A percentile compares a stretch with the other conserved stretches of the same genome.
These are phyloP conservation scores for Microtus richardsoni DNA, from an alignment of 2,113 vertebrate species.

Conservation along the genomic window DNA sequence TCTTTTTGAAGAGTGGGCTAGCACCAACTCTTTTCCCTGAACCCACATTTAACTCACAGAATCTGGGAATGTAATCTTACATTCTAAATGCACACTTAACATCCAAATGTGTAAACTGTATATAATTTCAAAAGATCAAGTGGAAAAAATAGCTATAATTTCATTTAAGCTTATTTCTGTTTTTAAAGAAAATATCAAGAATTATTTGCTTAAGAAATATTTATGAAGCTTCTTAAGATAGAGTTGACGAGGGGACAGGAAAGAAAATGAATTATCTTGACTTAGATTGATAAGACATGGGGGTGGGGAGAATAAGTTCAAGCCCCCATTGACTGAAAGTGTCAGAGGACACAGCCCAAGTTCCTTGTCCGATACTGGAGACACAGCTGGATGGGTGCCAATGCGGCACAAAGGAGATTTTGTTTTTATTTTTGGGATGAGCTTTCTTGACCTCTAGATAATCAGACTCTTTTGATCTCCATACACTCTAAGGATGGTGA, in stretches of 20 bases:
- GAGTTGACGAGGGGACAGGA: neutral
- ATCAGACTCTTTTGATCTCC: neutral
- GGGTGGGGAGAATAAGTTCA: neutral
- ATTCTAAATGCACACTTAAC: constrained; percentile 24
- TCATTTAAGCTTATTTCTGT: constrained; percentile 35
- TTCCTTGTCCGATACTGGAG: neutral
- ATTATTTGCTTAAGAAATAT: neutral
- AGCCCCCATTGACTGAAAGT: neutral
- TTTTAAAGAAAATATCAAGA: neutral
- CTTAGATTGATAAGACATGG: neutral
- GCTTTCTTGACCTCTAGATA: neutral
- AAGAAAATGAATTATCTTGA: neutral
- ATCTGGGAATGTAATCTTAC: neutral
- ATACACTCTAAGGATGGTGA: neutral
- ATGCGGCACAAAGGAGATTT: neutral
- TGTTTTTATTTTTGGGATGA: neutral
- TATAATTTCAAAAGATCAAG: constrained; percentile 40
- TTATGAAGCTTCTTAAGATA: constrained; percentile 45
- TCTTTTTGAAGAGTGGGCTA: neutral
- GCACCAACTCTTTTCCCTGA: neutral
- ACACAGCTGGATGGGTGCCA: neutral
- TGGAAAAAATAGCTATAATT: constrained; percentile 56
- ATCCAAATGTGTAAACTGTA: neutral
- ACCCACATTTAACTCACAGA: neutral
- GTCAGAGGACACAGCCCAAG: neutral